Evolutionary conservation across 2,113 vertebrate species (phyloP).

Genomic region (Apteryx owenii): DNA sequence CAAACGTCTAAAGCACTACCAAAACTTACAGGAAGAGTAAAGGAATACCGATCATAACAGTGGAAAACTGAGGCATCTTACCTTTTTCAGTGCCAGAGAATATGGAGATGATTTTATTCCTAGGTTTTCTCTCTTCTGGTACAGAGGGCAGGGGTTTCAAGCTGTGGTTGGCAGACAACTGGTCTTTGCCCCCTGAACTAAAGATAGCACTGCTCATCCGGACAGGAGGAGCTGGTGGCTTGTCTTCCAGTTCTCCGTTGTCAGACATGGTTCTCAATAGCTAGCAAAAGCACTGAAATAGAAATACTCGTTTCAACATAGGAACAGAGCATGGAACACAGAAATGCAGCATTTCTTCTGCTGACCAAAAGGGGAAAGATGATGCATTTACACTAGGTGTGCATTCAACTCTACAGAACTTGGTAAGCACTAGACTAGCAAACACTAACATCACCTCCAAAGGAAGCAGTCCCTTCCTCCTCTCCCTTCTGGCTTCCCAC

Average conservation of each 20-base stretch:
- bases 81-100: slow-evolving; percentile 94
- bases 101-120: slow-evolving; percentile 96
- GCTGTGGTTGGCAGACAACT: slow-evolving; percentile 89
- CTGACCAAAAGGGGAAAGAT: neutral
- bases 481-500: neutral
- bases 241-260: slow-evolving; percentile 96
- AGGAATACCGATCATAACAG: neutral
- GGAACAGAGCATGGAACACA: neutral
- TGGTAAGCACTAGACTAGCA: fast-evolving
- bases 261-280: slow-evolving; percentile 87
- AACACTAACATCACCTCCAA: neutral
- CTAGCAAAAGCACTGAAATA: slow-evolving; percentile 64
- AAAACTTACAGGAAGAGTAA: neutral
- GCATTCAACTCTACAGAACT: neutral
- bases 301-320: neutral
- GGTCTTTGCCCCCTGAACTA: slow-evolving; percentile 89
- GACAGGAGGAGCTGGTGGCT: slow-evolving; percentile 96
- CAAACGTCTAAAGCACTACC: fast-evolving
- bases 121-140: slow-evolving; percentile 94
- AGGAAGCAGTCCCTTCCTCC: neutral
- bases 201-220: slow-evolving; percentile 94
- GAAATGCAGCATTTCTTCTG: neutral
- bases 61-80: slow-evolving; percentile 29
- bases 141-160: slow-evolving; percentile 95
- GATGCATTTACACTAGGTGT: neutral